Evolutionary conservation across 2,113 vertebrate species (phyloP), one percentile per base, ranked within the genome.

Genomic region (Benitochromis conjunctus): DNA sequence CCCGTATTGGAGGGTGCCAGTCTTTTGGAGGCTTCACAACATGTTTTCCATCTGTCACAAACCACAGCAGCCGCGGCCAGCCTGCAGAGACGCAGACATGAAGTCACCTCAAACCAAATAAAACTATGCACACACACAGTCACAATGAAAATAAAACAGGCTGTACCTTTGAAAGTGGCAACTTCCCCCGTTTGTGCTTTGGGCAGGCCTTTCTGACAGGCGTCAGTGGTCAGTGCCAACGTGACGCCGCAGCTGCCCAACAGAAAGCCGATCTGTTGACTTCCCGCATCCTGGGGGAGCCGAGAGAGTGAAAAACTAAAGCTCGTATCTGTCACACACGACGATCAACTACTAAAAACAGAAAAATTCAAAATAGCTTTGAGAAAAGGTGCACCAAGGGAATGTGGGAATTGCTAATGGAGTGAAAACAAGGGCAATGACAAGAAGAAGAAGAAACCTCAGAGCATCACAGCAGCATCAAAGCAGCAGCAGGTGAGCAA

Each of bases 181-280:
- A 99, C 98, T 81, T 99, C 98, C 2, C 98, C 98, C 0, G 97
- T 98, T 90, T 97, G 98, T 81, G 98, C 97, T 96, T 99, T 99
- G 10, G 98, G 98, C 41, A 99, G 96, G 54, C 98, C 98, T 60
- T 99, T 99, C 94, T 99, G 98, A 96, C 98, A 99, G 43, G 97
- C 98, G 0, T 99, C 98, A 7, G 98, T 98, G 90, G 98, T 99
- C 92, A 99, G 95, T 53, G 98, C 98, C 86, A 99, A 92, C 0
- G 97, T 95, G n/a, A 99, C 96, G 1, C 98, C 98, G 83, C 98
- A 99, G 94, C 98, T 98, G 88, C 98, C 97, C 96, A 99, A 83
- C 86, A 99, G 96, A 94, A 99, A 99, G 7, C 98, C 98, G 3
- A 98, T 97, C 95, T 99, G 98, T 91, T 98, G 98, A 94, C 98